Evolutionary conservation across 2,888 invertebrate species (phyloP).

Genomic region (Sturmia bella): DNA sequence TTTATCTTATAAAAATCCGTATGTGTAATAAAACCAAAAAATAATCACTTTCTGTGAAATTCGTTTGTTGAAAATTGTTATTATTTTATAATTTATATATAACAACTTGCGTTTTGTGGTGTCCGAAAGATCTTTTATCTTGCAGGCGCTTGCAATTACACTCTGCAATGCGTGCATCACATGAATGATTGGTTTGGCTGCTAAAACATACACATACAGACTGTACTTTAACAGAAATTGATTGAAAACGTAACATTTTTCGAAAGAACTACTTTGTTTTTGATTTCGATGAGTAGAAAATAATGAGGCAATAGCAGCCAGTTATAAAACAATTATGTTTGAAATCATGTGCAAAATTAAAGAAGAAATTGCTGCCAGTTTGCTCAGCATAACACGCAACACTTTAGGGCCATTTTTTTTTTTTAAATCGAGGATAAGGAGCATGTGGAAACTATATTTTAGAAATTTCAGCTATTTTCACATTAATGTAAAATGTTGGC

Average conservation of each 20-base stretch:
- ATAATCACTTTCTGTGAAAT: constrained; percentile 63
- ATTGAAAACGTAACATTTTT: constrained; percentile 54
- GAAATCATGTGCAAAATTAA: constrained; percentile 39
- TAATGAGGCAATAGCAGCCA: constrained; percentile 24
- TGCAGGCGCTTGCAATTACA: constrained; percentile 67
- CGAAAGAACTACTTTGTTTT: constrained; percentile 58
- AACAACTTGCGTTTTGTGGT: constrained; percentile 73
- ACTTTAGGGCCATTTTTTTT: background rate
- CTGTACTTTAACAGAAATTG: constrained; percentile 12
- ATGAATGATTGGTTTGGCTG: background rate
- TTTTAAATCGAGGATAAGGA: no score
- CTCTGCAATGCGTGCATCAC: constrained; percentile 22
- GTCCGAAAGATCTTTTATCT: constrained; percentile 72
- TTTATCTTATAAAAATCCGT: background rate
- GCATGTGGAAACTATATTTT: background rate
- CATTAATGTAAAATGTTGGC: no score
- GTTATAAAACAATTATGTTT: constrained; percentile 6
- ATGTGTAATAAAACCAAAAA: constrained; percentile 53
- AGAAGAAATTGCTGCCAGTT: background rate
- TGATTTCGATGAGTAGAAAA: constrained; percentile 49
- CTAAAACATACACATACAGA: constrained; percentile 20
- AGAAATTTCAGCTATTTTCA: no score
- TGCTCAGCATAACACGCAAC: constrained; percentile 31
- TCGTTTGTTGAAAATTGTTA: constrained; percentile 60
- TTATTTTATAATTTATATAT: constrained; percentile 71